Percentiles rank a stretch among this genome's conserved stretches.
These are phyloP conservation scores for Petrolisthes cinctipes DNA, from an alignment of 2,888 invertebrate genomes.

Conservation along the genomic window DNA sequence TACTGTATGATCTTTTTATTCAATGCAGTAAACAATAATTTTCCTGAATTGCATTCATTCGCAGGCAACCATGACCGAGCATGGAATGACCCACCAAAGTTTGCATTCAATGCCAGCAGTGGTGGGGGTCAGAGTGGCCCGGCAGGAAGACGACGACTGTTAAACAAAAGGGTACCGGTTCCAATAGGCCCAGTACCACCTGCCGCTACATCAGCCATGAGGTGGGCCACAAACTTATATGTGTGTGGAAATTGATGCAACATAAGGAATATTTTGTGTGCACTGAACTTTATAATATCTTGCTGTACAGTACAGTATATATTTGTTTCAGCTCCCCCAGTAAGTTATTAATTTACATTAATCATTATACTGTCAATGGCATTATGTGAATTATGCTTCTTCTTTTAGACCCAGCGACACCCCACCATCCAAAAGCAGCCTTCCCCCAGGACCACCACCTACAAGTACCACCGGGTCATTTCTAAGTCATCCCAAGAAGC, in stretches of 20 bases:
- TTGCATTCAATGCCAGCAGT: slow-evolving; percentile 44
- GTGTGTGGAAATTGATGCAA: too few relatives aligned
- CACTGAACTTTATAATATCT: too few relatives aligned
- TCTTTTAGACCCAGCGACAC: slow-evolving; percentile 20
- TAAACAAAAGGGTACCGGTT: slow-evolving; percentile 61
- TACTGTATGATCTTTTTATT: too few relatives aligned
- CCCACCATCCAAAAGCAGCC: slow-evolving; percentile 23
- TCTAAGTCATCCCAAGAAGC: neutral
- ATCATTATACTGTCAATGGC: neutral
- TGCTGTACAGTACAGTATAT: too few relatives aligned
- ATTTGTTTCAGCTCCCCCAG: neutral
- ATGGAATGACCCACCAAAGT: slow-evolving; percentile 63
- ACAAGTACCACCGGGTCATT: neutral
- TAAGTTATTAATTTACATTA: neutral
- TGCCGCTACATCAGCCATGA: neutral
- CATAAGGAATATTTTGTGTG: too few relatives aligned
- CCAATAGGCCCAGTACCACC: slow-evolving; percentile 34
- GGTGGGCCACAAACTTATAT: neutral
- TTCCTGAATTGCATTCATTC: neutral
- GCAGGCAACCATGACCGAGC: slow-evolving; percentile 58
- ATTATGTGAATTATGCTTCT: neutral
- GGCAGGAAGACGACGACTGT: slow-evolving; percentile 40
- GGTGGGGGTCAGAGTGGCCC: neutral
- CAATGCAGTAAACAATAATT: too few relatives aligned
- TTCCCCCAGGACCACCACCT: slow-evolving; percentile 17